These are phyloP conservation scores for Typhlichthys subterraneus DNA, from an alignment of 2,797 vertebrate genomes.

Conservation along the genomic window DNA sequence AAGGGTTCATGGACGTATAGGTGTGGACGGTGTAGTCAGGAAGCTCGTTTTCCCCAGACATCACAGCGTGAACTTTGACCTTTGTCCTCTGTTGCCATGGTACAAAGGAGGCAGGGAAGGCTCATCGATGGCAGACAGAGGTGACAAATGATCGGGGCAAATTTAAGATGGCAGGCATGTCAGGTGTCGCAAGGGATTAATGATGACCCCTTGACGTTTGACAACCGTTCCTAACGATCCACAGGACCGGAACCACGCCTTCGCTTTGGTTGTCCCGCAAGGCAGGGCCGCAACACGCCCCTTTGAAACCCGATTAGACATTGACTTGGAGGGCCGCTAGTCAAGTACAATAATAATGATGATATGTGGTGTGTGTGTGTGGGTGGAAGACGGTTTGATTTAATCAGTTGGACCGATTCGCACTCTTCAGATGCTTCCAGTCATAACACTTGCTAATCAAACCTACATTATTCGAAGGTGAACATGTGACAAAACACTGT, in stretches of 20 bases:
- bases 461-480: no score
- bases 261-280: no score
- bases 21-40: neutral
- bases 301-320: no score
- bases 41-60: neutral
- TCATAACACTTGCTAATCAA: no score
- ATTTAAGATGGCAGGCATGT: slow-evolving; percentile 54
- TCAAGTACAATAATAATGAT: no score
- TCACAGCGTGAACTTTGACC: slow-evolving; percentile 43
- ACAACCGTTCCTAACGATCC: slow-evolving; percentile 30
- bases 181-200: slow-evolving; percentile 42
- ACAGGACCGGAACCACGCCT: neutral
- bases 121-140: neutral
- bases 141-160: slow-evolving; percentile 45
- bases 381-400: neutral
- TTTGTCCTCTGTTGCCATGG: slow-evolving; percentile 38
- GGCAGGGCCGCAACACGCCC: no score
- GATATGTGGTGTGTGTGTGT: neutral
- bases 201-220: slow-evolving; percentile 40
- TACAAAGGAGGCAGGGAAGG: slow-evolving; percentile 15
- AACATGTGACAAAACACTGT: no score
- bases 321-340: no score
- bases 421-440: no score
- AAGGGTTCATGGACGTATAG: neutral
- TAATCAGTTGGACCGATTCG: neutral